Conservation (phyloP, 2,113 vertebrate species). For the Phaethornis superciliosus region DNA sequence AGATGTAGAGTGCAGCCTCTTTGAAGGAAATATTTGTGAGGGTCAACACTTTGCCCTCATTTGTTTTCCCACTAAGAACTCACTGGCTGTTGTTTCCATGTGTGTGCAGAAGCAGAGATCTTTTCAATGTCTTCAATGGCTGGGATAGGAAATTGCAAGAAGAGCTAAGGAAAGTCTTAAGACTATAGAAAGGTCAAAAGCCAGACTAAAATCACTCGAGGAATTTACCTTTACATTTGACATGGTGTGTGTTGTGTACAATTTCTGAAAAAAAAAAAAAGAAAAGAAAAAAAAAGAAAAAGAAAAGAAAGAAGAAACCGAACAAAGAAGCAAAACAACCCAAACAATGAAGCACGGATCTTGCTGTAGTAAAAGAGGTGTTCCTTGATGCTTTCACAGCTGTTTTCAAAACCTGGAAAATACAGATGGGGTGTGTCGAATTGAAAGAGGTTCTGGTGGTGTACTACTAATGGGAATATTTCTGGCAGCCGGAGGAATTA, state of each 20-base stretch:
- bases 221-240: constrained; percentile 20
- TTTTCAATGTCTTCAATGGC: not conserved
- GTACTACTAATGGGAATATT: not conserved
- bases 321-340: not conserved
- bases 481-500: not conserved
- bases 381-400: not conserved
- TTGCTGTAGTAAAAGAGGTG: not conserved
- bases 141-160: not conserved
- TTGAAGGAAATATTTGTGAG: not conserved
- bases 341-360: not conserved
- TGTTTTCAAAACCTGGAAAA: not conserved
- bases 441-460: not conserved
- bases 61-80: not conserved
- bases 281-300: not conserved
- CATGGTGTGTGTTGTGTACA: not conserved
- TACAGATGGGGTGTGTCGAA: not conserved
- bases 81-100: not conserved
- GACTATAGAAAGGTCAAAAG: constrained; percentile 58
- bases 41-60: not conserved
- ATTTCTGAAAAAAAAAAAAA: not conserved
- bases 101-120: not conserved
- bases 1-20: not conserved
- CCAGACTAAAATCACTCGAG: not conserved
- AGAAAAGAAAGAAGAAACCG: not conserved
- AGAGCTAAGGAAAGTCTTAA: not conserved